A percentile compares a stretch with the other conserved stretches of the same genome.
phyloP scores from a whole-genome alignment of 2,113 vertebrate species.

The Hyla sarda region DNA sequence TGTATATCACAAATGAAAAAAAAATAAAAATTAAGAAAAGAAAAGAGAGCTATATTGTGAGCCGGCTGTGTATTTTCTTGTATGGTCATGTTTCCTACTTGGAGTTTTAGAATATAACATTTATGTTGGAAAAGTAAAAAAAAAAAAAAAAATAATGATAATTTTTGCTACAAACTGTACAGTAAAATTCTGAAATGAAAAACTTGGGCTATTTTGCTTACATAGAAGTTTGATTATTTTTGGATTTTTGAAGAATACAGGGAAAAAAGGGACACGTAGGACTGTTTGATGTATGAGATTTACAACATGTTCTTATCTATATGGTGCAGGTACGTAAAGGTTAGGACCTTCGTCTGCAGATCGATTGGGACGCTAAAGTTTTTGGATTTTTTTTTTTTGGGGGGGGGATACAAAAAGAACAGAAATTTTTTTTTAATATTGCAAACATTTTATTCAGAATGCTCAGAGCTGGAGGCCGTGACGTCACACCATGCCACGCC shows the following conservation, averaged over 20 bases:
- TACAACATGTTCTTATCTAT: not conserved
- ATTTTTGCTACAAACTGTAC: slow-evolving; percentile 72
- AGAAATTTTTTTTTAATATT: too few relatives aligned
- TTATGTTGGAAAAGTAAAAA: slow-evolving; percentile 67
- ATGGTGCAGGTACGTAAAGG: too few relatives aligned
- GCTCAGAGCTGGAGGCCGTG: too few relatives aligned
- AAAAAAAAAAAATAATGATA: too few relatives aligned
- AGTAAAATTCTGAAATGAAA: slow-evolving; percentile 66
- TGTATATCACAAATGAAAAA: slow-evolving; percentile 63
- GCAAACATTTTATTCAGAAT: too few relatives aligned
- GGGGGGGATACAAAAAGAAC: too few relatives aligned
- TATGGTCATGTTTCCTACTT: slow-evolving; percentile 71
- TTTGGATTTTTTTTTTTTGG: too few relatives aligned
- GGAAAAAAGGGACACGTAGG: not conserved
- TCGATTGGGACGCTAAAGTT: too few relatives aligned
- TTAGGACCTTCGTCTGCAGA: too few relatives aligned
- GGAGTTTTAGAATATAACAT: slow-evolving; percentile 70
- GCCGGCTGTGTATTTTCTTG: slow-evolving; percentile 69
- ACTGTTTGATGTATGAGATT: not conserved
- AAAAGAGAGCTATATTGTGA: slow-evolving; percentile 68
- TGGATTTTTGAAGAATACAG: slow-evolving; percentile 24
- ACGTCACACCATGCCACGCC: too few relatives aligned
- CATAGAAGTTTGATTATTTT: slow-evolving; percentile 49
- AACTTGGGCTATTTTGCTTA: slow-evolving; percentile 48
- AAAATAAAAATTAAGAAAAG: slow-evolving; percentile 48